Base-by-base conservation (phyloP, 2,888 invertebrate species). In the Rhagophthalmus giganteus region DNA sequence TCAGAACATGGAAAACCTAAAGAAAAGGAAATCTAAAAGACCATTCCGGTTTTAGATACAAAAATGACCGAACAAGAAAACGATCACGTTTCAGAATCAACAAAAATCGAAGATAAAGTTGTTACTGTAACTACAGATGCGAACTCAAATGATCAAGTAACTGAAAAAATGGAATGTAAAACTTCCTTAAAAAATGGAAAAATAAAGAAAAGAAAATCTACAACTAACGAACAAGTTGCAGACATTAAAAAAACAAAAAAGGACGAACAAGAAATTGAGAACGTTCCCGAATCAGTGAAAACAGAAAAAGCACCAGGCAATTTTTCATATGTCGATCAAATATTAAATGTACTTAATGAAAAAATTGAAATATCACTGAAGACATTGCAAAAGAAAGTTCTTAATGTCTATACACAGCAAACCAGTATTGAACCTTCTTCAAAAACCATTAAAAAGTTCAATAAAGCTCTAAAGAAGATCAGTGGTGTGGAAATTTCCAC, bases 311-410 rank as follows among this genome's bases (percentile, higher is more conserved):
- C 8, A 8, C 13, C 12, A 12, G 13, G 12, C 11, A 31, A 31
- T 13, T 57, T 55, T 53, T 49, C 54, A 16, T 54, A 55, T 42
- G 40, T 49, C 31, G 32, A 57, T 1, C 31, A 30, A 33, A 61
- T 62, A 24, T 26, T 55, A 5, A 26, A 49, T 9, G 42, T 56
- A 28, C 16, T 63, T 15, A 13, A 34, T n/a, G 11, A 20, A 24
- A 82, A 85, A 58, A 85, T 86, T 63, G 61, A 51, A 15, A 76
- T 91, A 30, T 79, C 84, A 0, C 69, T 87, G 45, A 87, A 87
- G 65, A 87, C 88, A 63, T 74, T 93, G 10, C 83, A 85, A 62
- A 89, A 88, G 68, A 91, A 89, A 74, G 84, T 90, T 4, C 67
- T 87, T 1, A 79, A 81, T 33, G 85, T 83, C 60, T 89, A 86